Percentiles rank a stretch among this genome's conserved stretches.
Evolutionary conservation across 2,888 invertebrate genomes (phyloP).

Genomic region (Thalpophila matura): DNA sequence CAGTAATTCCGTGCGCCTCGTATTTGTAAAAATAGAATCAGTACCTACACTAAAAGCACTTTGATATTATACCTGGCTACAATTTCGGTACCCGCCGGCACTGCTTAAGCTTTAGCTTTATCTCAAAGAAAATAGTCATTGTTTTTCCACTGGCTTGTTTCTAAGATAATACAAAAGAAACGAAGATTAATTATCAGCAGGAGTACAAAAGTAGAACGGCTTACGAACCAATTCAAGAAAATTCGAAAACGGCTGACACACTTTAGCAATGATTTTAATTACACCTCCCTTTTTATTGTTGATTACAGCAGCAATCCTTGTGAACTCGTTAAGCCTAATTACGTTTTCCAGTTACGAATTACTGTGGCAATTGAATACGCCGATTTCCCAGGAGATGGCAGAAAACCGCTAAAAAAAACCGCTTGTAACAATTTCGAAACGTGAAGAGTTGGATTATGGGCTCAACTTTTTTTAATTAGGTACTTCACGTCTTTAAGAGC

Average conservation of each 20-base stretch:
- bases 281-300: conserved; percentile 46
- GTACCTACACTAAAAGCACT: conserved; percentile 12
- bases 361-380: conserved; percentile 58
- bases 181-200: conserved; percentile 41
- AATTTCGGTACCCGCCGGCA: not conserved
- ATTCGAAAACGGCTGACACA: conserved; percentile 34
- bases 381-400: conserved; percentile 54
- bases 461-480: conserved; percentile 60
- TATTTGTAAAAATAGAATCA: not conserved
- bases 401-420: conserved; percentile 50
- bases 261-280: conserved; percentile 47
- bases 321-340: conserved; percentile 53
- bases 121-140: conserved; percentile 30
- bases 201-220: conserved; percentile 39
- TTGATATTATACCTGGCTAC: conserved; percentile 15
- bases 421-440: conserved; percentile 56
- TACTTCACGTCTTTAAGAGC: conserved; percentile 45
- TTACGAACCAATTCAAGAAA: conserved; percentile 19
- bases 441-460: conserved; percentile 58
- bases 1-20: not conserved
- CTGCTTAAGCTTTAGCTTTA: conserved; percentile 33
- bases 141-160: conserved; percentile 32
- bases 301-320: conserved; percentile 42
- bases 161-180: conserved; percentile 47
- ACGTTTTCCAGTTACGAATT: conserved; percentile 55